Percentiles rank a stretch among this genome's conserved stretches.
These are phyloP conservation scores for Periphyllus acericola DNA, from an alignment of 2,888 invertebrate genomes.

Conservation along the genomic window DNA sequence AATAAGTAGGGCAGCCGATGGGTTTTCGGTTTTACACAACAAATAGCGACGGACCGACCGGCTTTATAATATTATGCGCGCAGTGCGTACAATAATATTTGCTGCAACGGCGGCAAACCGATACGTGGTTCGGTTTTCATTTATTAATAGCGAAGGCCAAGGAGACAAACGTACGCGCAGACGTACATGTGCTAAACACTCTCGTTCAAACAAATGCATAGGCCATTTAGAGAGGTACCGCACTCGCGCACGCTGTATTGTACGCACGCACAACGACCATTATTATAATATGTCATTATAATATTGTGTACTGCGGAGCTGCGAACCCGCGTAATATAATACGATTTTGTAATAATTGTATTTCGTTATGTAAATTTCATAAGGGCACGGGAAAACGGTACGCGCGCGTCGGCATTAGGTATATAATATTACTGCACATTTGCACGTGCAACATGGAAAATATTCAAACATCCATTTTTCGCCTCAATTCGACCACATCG, in stretches of 20 bases:
- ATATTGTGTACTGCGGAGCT: neutral
- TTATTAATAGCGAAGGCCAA: conserved; percentile 61
- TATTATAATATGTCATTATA: too few relatives aligned
- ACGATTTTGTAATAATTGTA: neutral
- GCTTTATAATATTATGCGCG: too few relatives aligned
- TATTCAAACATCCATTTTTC: neutral
- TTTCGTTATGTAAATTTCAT: conserved; percentile 28
- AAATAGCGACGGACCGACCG: too few relatives aligned
- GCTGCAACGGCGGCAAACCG: neutral
- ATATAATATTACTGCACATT: neutral
- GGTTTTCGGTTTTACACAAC: conserved; percentile 10
- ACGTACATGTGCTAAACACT: conserved; percentile 51
- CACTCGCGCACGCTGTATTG: neutral
- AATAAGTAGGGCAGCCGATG: conserved; percentile 23
- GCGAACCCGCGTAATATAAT: neutral
- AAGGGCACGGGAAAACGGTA: neutral
- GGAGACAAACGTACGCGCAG: conserved; percentile 30
- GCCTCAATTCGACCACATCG: neutral
- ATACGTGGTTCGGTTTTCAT: conserved; percentile 57
- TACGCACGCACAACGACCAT: neutral
- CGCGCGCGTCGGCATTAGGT: too few relatives aligned
- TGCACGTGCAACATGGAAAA: neutral
- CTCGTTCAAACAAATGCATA: conserved; percentile 32
- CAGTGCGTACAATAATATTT: neutral
- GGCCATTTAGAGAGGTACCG: neutral